Base-by-base conservation (phyloP, 92 coral and sea anemone species). In the Zoanthus gigantus region DNA sequence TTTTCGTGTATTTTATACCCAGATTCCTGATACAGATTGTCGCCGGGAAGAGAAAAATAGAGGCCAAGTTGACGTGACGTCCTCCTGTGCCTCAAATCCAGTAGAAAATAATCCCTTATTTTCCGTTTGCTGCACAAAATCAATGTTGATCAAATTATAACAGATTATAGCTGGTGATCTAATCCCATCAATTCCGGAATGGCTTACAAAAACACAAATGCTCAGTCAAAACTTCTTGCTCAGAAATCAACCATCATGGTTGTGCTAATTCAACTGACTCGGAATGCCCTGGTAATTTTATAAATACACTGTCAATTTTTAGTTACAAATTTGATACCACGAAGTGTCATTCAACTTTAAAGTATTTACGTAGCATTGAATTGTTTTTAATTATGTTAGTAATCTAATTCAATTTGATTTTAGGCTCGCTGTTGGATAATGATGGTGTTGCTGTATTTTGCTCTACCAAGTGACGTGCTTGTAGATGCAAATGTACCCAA, bases 401-500 rank as follows among this genome's bases (percentile, higher is more conserved):
- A 67, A 23, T 30, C 3, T 23, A 69, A 63, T 63, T 23, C 69
- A n/a, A 16, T 63, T 32, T 37, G 16, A 18, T 66, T 66, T 57
- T 66, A 81, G 85, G 85, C 85, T 66, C 85, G 85, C 11, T 81
- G 85, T 14, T 81, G 85, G 85, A 6, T 81, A 10, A 65, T 81
- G 75, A 30, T 81, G 31, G 7, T 81, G 18, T 34, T 81, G 13
- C 28, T 81, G 11, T 81, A 81, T 47, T 81, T 81, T 16, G 65
- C 85, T 34, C 16, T 81, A 42, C 85, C 85, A 28, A 81, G 75
- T 57, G 85, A 66, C 7, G 61, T 81, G 13, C 47, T 81, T 42
- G 85, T 81, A 12, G 76, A 81, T 28, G 85, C 74, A 23, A 57
- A 17, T 0, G 45, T 23, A 28, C 31, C 45, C 5, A 81, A 60